phyloP scores from a whole-genome alignment of 2,888 invertebrate species.

The Dolomedes plantarius region DNA sequence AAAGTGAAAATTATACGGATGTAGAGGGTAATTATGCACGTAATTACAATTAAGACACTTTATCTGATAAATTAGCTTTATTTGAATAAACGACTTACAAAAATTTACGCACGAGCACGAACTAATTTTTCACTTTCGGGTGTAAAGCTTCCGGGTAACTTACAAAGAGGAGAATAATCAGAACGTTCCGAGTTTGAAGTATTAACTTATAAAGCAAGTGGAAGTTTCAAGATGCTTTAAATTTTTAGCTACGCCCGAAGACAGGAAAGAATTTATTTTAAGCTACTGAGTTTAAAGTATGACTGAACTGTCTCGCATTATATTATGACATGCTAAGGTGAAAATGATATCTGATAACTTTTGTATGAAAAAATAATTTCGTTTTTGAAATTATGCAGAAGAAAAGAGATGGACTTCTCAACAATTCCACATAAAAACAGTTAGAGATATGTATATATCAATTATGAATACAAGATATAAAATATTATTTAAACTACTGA shows the following conservation, averaged over 20 bases:
- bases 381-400: too few species aligned
- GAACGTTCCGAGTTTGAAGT: background rate
- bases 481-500: too few species aligned
- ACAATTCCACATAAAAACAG: too few species aligned
- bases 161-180: background rate
- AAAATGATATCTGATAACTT: too few species aligned
- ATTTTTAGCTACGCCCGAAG: background rate
- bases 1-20: background rate
- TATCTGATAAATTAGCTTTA: background rate
- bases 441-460: too few species aligned
- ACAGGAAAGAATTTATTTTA: background rate
- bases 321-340: too few species aligned
- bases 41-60: background rate
- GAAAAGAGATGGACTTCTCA: too few species aligned
- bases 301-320: too few species aligned
- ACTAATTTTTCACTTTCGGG: background rate
- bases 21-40: background rate
- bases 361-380: too few species aligned
- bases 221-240: background rate
- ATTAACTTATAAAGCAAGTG: background rate
- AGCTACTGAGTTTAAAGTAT: too few species aligned
- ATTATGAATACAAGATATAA: too few species aligned
- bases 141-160: background rate
- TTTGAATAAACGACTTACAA: constrained; percentile 6
- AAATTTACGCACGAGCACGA: background rate